These are phyloP conservation scores for Melangyna quadrimaculata DNA, from an alignment of 2,888 invertebrate species.

Conservation along the genomic window DNA sequence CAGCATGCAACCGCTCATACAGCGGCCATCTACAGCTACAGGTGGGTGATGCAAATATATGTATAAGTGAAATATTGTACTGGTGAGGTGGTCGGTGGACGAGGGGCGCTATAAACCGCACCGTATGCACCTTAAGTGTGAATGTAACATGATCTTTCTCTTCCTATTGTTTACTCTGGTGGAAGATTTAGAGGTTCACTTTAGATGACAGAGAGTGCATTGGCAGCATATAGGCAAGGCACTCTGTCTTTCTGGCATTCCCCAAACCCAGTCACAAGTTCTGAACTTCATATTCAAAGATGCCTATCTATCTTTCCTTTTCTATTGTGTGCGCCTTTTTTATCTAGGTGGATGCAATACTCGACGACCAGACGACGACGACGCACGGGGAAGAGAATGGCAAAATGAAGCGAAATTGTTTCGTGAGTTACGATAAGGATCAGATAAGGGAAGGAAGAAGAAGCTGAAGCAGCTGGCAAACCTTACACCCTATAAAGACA, in stretches of 20 bases:
- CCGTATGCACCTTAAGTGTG: conserved; percentile 62
- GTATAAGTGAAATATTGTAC: too few relatives aligned
- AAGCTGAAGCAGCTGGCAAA: conserved; percentile 40
- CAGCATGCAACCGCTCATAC: not conserved
- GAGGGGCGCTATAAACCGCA: conserved; percentile 14
- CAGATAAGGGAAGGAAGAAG: conserved; percentile 58
- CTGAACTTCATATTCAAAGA: conserved; percentile 50
- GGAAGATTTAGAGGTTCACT: conserved; percentile 63
- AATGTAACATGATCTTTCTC: conserved; percentile 67
- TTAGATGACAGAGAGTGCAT: conserved; percentile 52
- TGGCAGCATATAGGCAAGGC: conserved; percentile 13
- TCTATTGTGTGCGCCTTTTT: conserved; percentile 54
- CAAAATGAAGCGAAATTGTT: conserved; percentile 65
- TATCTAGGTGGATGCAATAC: conserved; percentile 23
- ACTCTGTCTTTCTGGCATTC: conserved; percentile 1
- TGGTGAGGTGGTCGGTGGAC: conserved; percentile 1
- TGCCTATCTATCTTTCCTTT: conserved; percentile 59
- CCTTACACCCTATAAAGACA: conserved; percentile 60
- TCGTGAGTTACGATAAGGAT: conserved; percentile 68
- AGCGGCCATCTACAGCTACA: conserved; percentile 2
- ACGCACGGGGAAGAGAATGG: conserved; percentile 22
- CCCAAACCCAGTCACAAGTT: conserved; percentile 44
- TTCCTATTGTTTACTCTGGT: conserved; percentile 54
- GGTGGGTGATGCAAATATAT: conserved; percentile 41
- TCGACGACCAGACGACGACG: not conserved